These are phyloP conservation scores for Tuberolachnus salignus DNA, from an alignment of 2,888 invertebrate genomes.

Conservation along the genomic window DNA sequence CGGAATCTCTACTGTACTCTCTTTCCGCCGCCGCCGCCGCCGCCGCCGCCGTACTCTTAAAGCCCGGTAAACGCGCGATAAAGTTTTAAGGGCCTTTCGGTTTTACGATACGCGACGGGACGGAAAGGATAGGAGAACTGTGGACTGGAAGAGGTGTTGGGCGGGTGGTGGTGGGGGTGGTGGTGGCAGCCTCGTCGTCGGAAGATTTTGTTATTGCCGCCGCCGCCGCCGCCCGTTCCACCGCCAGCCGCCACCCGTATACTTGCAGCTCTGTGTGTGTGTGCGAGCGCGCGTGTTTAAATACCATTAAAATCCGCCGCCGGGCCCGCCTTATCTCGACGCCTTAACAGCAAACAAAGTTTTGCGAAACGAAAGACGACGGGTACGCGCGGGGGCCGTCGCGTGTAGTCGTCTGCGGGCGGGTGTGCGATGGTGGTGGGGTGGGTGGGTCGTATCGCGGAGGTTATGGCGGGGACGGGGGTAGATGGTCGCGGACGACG, in stretches of 20 bases:
- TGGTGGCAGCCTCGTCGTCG: neutral
- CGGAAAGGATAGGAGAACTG: neutral
- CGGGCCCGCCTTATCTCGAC: slow-evolving; percentile 55
- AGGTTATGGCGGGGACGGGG: neutral
- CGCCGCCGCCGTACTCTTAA: slow-evolving; percentile 33
- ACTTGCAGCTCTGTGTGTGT: neutral
- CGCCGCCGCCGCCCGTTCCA: neutral
- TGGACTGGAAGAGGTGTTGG: too few relatives aligned
- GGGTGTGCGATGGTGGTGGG: too few relatives aligned
- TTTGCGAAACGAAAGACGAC: slow-evolving; percentile 40
- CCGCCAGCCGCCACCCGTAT: neutral
- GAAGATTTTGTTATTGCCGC: slow-evolving; percentile 50
- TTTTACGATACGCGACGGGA: slow-evolving; percentile 36
- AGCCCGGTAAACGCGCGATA: slow-evolving; percentile 45
- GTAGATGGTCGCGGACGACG: neutral
- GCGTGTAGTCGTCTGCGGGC: neutral
- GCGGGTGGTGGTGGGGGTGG: neutral
- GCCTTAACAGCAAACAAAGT: slow-evolving; percentile 55
- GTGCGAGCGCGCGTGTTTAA: slow-evolving; percentile 33
- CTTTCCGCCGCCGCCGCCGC: neutral
- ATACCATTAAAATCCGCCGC: slow-evolving; percentile 52
- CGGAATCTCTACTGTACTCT: slow-evolving; percentile 28
- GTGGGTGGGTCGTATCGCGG: neutral
- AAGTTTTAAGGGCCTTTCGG: slow-evolving; percentile 54
- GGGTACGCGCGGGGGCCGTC: neutral